Conservation (phyloP, 1,140 invertebrate genomes). For the Brachionus rubens region DNA sequence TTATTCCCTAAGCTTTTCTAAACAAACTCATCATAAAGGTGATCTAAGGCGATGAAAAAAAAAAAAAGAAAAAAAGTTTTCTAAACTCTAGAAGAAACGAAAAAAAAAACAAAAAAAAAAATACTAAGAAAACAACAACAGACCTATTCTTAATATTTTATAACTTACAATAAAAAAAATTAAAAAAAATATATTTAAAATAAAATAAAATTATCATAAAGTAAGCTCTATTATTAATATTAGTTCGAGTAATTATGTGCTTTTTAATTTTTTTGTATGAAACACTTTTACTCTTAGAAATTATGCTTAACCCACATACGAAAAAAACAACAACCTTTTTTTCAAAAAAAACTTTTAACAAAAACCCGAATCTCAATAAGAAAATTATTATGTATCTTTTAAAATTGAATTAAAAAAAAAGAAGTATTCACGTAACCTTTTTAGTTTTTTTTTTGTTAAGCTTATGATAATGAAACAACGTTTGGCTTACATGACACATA, state of each 20-base stretch:
- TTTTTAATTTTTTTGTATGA: constrained; percentile 22
- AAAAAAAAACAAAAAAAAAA: neutral
- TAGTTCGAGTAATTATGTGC: neutral
- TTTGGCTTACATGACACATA: too few relatives aligned
- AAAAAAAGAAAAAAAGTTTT: neutral
- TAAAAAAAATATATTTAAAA: constrained; percentile 3
- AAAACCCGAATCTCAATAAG: too few relatives aligned
- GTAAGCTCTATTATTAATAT: neutral
- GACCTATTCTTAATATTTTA: constrained; percentile 16
- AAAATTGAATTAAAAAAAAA: neutral
- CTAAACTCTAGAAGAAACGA: neutral
- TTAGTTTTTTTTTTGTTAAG: too few relatives aligned
- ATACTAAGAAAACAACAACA: neutral
- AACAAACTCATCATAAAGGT: too few relatives aligned
- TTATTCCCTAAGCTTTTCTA: too few relatives aligned
- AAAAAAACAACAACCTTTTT: too few relatives aligned
- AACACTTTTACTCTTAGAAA: neutral
- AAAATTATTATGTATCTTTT: neutral
- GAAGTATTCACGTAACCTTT: constrained; percentile 35
- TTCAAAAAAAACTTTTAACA: too few relatives aligned
- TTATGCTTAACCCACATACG: constrained; percentile 32
- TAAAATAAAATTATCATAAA: constrained; percentile 13
- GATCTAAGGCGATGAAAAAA: too few relatives aligned
- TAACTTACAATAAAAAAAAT: constrained; percentile 19
- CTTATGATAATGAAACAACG: too few relatives aligned